A percentile compares a stretch with the other conserved stretches of the same genome.
Evolutionary conservation across 2,888 invertebrate species (phyloP).

Genomic region (Auanema freiburgensis): DNA sequence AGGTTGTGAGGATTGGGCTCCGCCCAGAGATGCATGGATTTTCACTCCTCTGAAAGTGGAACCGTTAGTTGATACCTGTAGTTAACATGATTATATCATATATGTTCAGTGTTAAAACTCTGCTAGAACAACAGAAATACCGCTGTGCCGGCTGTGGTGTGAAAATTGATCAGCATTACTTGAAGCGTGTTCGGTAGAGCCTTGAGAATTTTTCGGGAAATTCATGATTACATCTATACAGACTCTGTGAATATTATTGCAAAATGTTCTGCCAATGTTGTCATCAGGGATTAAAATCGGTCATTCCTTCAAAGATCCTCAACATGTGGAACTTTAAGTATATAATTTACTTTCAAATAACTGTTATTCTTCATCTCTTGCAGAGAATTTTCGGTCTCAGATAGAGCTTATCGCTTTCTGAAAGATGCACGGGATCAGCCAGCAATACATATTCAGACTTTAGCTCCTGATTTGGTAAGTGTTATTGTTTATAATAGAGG

Average conservation of each 20-base stretch:
- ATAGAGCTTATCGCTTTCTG: conserved; percentile 78
- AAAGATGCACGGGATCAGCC: conserved; percentile 80
- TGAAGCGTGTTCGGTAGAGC: conserved; percentile 73
- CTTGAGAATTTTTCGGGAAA: neutral
- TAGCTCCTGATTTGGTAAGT: conserved; percentile 19
- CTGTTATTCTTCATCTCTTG: conserved; percentile 10
- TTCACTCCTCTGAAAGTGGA: conserved; percentile 16
- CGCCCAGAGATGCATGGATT: conserved; percentile 20
- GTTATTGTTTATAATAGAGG: neutral
- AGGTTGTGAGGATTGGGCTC: conserved; percentile 19
- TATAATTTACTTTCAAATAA: neutral
- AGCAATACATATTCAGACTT: conserved; percentile 33
- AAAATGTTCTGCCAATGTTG: conserved; percentile 85
- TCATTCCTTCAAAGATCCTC: conserved; percentile 71
- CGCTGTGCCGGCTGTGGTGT: conserved; percentile 84
- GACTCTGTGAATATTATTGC: conserved; percentile 80
- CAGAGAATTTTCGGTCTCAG: conserved; percentile 78
- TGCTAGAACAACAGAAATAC: conserved; percentile 77
- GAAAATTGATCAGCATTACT: conserved; percentile 74
- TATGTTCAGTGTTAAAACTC: conserved; percentile 24
- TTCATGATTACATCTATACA: conserved; percentile 2
- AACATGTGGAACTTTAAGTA: conserved; percentile 67
- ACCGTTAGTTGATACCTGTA: conserved; percentile 6
- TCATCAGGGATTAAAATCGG: conserved; percentile 77
- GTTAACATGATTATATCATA: neutral